Evolutionary conservation across 2,113 vertebrate genomes (phyloP).

Genomic region (Centropus unirufus): DNA sequence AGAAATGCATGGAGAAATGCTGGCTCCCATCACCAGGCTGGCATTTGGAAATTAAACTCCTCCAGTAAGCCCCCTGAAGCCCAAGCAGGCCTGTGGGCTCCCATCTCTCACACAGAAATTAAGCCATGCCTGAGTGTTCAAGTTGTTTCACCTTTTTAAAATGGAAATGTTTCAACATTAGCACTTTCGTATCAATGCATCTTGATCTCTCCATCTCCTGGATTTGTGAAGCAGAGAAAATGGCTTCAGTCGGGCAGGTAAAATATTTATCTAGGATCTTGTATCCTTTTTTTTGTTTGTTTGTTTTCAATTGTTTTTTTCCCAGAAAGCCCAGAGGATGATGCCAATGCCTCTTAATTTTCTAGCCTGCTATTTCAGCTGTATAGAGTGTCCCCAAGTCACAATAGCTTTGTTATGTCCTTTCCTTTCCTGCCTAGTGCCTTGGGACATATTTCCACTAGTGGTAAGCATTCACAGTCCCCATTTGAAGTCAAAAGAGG

Average conservation of each 20-base stretch:
- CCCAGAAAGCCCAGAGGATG: neutral
- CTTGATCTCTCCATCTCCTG: neutral
- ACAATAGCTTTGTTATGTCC: neutral
- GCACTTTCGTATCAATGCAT: neutral
- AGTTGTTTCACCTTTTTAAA: neutral
- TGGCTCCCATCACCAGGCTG: neutral
- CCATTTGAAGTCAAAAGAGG: constrained; percentile 2
- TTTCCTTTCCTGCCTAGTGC: constrained; percentile 48
- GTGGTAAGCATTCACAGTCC: constrained; percentile 22
- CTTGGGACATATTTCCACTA: constrained; percentile 43
- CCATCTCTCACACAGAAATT: neutral
- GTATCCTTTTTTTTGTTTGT: neutral
- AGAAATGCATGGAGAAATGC: neutral
- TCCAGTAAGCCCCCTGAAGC: neutral
- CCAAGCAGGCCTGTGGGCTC: constrained; percentile 50
- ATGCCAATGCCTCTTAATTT: constrained; percentile 1
- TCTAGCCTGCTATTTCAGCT: constrained; percentile 1
- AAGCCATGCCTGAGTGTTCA: neutral
- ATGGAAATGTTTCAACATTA: neutral
- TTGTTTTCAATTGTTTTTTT: neutral
- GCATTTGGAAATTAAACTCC: neutral
- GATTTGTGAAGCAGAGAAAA: neutral
- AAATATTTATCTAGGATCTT: neutral
- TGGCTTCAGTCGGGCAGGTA: neutral
- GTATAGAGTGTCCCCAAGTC: neutral